Conservation (phyloP, 2,113 vertebrate species). For the Andinoacara biseriatus region DNA sequence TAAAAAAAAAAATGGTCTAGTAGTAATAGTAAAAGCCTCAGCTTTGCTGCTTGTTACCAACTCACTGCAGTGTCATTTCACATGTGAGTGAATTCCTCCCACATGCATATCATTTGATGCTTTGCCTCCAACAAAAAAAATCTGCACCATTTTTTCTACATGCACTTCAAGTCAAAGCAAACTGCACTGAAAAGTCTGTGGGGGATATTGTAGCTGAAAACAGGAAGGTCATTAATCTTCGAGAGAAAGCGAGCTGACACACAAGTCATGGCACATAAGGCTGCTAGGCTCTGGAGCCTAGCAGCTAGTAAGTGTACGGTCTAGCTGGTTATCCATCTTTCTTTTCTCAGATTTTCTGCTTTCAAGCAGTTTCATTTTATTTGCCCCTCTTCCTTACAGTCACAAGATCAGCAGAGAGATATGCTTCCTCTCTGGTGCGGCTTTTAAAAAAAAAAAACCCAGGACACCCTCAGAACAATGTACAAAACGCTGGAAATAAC, state of each 20-base stretch:
- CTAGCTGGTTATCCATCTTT: slow-evolving; percentile 37
- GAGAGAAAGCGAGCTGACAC: slow-evolving; percentile 47
- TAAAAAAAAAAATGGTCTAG: background rate
- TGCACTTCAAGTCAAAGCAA: slow-evolving; percentile 32
- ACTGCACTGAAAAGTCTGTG: slow-evolving; percentile 32
- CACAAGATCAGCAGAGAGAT: background rate
- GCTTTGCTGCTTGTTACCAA: background rate
- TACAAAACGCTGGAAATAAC: background rate
- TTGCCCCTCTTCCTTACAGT: background rate
- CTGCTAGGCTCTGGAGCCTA: slow-evolving; percentile 25
- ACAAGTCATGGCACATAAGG: slow-evolving; percentile 51
- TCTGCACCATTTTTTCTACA: slow-evolving; percentile 23
- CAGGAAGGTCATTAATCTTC: slow-evolving; percentile 74
- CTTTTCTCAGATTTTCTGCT: slow-evolving; percentile 6
- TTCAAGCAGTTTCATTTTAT: background rate
- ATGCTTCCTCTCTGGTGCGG: background rate
- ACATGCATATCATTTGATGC: background rate
- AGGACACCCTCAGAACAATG: background rate
- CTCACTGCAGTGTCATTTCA: background rate
- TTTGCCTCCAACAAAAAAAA: slow-evolving; percentile 31
- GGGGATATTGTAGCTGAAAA: slow-evolving; percentile 62
- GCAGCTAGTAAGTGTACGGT: background rate
- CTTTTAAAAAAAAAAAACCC: background rate
- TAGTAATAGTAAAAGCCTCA: background rate
- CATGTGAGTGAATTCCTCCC: background rate